Percentiles rank a stretch among this genome's conserved stretches.
Conservation (phyloP, 2,888 invertebrate genomes). For the Glaucopsyche alexis region DNA sequence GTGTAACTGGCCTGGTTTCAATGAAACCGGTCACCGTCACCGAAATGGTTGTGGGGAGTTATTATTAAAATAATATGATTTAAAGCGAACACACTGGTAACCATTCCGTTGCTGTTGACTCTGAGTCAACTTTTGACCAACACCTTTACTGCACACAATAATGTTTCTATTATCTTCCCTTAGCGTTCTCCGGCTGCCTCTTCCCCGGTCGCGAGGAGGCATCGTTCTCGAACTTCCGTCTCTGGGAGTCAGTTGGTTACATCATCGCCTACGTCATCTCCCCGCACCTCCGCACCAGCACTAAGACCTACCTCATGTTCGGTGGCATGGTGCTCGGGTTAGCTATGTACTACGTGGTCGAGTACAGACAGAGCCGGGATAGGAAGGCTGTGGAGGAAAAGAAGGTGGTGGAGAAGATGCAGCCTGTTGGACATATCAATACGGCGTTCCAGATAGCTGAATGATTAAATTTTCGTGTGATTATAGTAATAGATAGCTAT, state of each 20-base stretch:
- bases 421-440: not conserved
- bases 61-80: no score
- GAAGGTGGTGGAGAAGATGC: constrained; percentile 34
- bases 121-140: no score
- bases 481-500: no score
- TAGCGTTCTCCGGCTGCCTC: constrained; percentile 83
- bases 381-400: constrained; percentile 45
- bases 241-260: constrained; percentile 85
- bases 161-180: not conserved
- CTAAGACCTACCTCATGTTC: constrained; percentile 77
- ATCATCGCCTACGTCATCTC: constrained; percentile 82
- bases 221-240: constrained; percentile 84
- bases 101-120: no score
- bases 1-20: no score
- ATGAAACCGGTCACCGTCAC: no score
- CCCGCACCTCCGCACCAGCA: constrained; percentile 70
- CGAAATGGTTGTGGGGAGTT: no score
- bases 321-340: constrained; percentile 73
- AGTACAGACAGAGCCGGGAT: constrained; percentile 50
- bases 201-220: constrained; percentile 83
- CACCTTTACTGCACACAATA: no score
- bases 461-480: not conserved
- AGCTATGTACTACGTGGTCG: constrained; percentile 72
- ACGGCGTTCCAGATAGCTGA: constrained; percentile 12
- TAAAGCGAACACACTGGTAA: no score